A percentile compares a stretch with the other conserved stretches of the same genome.
phyloP scores from a whole-genome alignment of 2,113 vertebrate genomes.

The Oreochromis aureus region DNA sequence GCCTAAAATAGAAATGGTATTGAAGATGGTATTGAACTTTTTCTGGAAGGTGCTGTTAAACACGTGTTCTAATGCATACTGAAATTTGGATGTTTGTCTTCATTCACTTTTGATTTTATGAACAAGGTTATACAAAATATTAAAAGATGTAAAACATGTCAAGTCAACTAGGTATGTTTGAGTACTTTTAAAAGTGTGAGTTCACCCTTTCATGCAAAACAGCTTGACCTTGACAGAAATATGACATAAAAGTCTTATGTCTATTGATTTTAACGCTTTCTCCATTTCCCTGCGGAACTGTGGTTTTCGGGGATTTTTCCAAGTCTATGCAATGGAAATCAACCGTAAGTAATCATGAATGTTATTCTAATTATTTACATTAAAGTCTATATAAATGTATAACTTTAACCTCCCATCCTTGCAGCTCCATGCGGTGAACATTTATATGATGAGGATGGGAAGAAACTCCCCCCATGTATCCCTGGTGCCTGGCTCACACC shows the following conservation, averaged over 20 bases:
- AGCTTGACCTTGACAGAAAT: conserved; percentile 55
- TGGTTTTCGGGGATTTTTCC: conserved; percentile 35
- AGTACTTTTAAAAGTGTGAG: background rate
- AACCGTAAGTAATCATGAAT: conserved; percentile 86
- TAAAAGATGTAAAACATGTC: background rate
- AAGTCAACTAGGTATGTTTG: background rate
- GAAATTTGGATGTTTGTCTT: background rate
- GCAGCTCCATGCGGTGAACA: conserved; percentile 96
- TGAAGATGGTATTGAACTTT: background rate
- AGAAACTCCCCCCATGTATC: conserved; percentile 93
- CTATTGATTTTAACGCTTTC: conserved; percentile 38
- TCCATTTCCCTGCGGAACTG: conserved; percentile 34
- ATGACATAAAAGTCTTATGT: background rate
- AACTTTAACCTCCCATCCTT: background rate
- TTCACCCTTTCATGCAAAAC: background rate
- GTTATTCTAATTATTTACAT: background rate
- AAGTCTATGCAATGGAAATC: conserved; percentile 99
- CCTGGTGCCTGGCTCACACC: conserved; percentile 97
- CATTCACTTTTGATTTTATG: background rate
- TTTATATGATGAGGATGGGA: conserved; percentile 93
- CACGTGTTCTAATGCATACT: background rate
- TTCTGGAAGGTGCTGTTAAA: background rate
- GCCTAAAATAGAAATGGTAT: background rate
- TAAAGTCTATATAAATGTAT: background rate
- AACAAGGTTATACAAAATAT: background rate